These are phyloP conservation scores for Choloepus didactylus DNA, from an alignment of 2,797 vertebrate genomes.

Conservation along the genomic window DNA sequence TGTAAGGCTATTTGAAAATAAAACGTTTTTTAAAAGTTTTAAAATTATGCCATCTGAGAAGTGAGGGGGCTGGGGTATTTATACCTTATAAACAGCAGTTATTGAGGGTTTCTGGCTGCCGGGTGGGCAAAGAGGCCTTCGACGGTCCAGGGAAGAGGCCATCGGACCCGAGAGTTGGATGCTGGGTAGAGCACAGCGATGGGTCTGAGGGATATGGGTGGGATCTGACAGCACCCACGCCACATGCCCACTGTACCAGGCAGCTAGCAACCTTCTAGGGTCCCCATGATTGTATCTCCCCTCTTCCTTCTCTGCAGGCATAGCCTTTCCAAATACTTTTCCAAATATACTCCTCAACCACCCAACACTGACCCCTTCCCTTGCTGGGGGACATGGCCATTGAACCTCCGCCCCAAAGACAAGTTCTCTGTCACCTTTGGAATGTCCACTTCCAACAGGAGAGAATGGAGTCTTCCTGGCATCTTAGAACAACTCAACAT, in stretches of 20 bases:
- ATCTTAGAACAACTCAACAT: background rate
- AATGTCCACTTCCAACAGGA: background rate
- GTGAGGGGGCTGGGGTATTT: background rate
- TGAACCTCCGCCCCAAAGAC: no score
- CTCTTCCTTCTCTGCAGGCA: background rate
- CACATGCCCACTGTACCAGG: accelerated
- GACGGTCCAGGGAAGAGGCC: accelerated
- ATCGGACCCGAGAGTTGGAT: accelerated
- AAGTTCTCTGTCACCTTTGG: background rate
- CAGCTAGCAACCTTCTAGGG: background rate
- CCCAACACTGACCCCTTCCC: accelerated
- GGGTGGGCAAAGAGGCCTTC: background rate
- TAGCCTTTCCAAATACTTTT: background rate
- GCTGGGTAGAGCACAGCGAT: background rate
- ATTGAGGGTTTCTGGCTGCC: background rate
- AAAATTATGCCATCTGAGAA: background rate
- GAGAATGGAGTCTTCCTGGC: background rate
- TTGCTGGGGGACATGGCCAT: background rate
- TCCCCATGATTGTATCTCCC: background rate
- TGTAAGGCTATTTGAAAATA: background rate
- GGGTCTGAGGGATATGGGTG: accelerated
- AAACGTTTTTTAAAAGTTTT: background rate
- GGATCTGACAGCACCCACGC: background rate
- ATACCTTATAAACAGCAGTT: no score
- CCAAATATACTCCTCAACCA: background rate